These are phyloP conservation scores for Sylvia borin DNA, from an alignment of 2,797 vertebrate genomes.

Conservation along the genomic window DNA sequence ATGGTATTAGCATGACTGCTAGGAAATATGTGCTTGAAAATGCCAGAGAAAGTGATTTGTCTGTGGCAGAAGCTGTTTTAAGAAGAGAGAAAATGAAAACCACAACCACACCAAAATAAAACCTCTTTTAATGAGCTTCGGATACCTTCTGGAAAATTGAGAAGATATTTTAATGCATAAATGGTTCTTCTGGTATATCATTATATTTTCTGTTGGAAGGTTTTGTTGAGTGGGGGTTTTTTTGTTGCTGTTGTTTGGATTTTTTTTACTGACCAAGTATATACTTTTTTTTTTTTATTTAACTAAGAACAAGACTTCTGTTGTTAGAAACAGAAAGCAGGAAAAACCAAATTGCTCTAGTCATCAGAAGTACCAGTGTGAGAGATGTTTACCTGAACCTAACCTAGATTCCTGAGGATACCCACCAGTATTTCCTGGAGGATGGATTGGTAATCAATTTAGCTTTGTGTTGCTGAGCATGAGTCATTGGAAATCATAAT, in stretches of 20 bases:
- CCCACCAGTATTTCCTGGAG: conserved; percentile 65
- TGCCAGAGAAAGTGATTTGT: conserved; percentile 61
- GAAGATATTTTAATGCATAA: conserved; percentile 31
- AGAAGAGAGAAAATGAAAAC: conserved; percentile 62
- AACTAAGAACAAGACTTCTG: conserved; percentile 38
- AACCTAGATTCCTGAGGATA: conserved; percentile 65
- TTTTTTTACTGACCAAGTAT: background rate
- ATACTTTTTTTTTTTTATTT: background rate
- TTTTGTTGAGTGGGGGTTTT: background rate
- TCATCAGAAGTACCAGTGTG: conserved; percentile 52
- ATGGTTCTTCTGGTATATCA: conserved; percentile 23
- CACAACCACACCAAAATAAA: conserved; percentile 59
- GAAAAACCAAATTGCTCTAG: conserved; percentile 14
- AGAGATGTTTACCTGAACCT: conserved; percentile 63
- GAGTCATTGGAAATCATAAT: conserved; percentile 30
- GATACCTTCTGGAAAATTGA: conserved; percentile 53
- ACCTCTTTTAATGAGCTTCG: conserved; percentile 58
- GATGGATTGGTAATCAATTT: conserved; percentile 42
- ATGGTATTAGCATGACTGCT: conserved; percentile 39
- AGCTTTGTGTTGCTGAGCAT: conserved; percentile 18
- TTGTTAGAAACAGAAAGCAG: conserved; percentile 63
- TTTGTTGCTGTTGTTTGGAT: background rate
- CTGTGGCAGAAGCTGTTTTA: conserved; percentile 54
- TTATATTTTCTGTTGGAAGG: conserved; percentile 37
- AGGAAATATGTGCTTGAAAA: conserved; percentile 54